Evolutionary conservation across 1,140 invertebrate species (phyloP), one percentile per base, ranked within the genome.

Genomic region (Steinernema khuongi): DNA sequence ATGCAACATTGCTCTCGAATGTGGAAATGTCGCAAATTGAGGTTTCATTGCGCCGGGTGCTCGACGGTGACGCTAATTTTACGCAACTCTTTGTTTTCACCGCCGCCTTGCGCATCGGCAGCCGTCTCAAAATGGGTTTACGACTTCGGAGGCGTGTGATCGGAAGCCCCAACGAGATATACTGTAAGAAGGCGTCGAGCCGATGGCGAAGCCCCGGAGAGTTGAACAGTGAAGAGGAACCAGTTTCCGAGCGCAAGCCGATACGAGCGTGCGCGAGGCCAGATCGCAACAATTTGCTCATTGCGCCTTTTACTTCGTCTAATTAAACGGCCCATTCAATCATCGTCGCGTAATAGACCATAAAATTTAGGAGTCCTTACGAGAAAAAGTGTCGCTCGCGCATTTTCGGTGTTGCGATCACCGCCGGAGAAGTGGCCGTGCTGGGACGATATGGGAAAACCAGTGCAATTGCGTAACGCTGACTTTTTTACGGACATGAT

Each of bases 311-410:
- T 60, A 60, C 50, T 60, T 22, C 50, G 50, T 26, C 50, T 60
- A 60, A 60, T 60, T 60, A 60, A 60, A 60, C 50, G 50, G 50
- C 50, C 50, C 50, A 60, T 60, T 60, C 50, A 60, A 60, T 60
- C 50, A 60, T 60, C 50, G 50, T 22, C 22, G 50, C 50, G 50
- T 60, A 60, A 60, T 60, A 60, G 50, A 60, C 50, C 50, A 60
- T 60, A 60, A 60, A 60, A 26, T 60, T 60, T 60, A 41, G 26
- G 50, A 60, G 50, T 60, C 50, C 14, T 60, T 60, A n/a, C 50
- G 50, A 22, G 50, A 60, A 60, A 60, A 60, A 60, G 50, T 22
- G 50, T 60, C 50, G 11, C 50, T 14, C 50, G 50, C 50, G 50
- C 50, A 11, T 22, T 22, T 60, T 11, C 19, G 50, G 2, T 60